Percentiles rank a stretch among this genome's conserved stretches.
Evolutionary conservation across 1,140 invertebrate species (phyloP).

Genomic region (Sarcophaga bullata): DNA sequence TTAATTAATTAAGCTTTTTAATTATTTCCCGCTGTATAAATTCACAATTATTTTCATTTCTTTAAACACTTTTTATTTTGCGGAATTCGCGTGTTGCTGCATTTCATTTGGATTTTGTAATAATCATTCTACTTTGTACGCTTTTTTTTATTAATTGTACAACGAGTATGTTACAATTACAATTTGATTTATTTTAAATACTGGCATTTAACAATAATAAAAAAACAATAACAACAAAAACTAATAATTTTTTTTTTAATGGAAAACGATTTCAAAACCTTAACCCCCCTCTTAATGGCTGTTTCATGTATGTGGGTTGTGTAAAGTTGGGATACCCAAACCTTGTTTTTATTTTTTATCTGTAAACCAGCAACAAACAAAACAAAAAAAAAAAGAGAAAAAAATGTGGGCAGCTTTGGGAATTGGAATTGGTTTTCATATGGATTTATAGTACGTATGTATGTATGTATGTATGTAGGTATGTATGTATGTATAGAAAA

Average conservation of each 20-base stretch:
- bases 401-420: conserved; percentile 1
- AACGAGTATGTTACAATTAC: background rate
- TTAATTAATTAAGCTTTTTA: background rate
- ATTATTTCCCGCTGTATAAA: background rate
- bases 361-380: background rate
- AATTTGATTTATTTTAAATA: conserved; percentile 1
- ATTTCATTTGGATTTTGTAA: conserved; percentile 10
- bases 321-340: too few species aligned
- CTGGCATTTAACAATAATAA: background rate
- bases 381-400: background rate
- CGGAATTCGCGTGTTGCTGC: background rate
- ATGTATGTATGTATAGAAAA: too few species aligned
- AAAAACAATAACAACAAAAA: background rate
- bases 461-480: too few species aligned
- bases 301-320: background rate
- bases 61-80: background rate
- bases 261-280: background rate
- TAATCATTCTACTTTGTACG: background rate
- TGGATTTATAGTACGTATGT: too few species aligned
- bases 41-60: background rate
- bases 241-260: background rate
- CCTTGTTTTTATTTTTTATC: too few species aligned
- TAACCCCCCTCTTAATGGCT: background rate
- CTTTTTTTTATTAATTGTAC: too few species aligned
- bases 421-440: background rate